phyloP scores from a whole-genome alignment of 2,888 invertebrate species.

The Eumacrocentrus americanus region DNA sequence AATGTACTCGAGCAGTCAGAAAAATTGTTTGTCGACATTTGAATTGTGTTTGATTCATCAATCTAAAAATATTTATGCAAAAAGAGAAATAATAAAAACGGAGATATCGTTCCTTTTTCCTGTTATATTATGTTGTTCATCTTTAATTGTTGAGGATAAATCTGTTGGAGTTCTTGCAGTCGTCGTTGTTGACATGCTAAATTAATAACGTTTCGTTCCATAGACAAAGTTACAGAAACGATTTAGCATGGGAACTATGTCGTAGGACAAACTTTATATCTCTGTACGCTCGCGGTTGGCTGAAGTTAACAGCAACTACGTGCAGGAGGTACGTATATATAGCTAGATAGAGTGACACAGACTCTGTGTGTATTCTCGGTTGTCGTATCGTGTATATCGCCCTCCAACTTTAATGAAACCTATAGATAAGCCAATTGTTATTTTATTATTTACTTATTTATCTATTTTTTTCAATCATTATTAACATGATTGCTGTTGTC shows the following conservation, averaged over 20 bases:
- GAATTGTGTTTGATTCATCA: too few relatives aligned
- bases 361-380: too few relatives aligned
- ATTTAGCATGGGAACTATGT: conserved; percentile 20
- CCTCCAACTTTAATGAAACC: not conserved
- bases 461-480: not conserved
- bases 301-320: conserved; percentile 21
- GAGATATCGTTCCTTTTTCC: not conserved
- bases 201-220: conserved; percentile 18
- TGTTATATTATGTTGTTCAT: not conserved
- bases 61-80: not conserved
- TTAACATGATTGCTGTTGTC: too few relatives aligned
- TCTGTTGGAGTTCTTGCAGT: not conserved
- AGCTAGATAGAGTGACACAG: too few relatives aligned
- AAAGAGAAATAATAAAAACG: not conserved
- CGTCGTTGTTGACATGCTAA: conserved; percentile 16
- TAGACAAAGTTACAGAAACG: conserved; percentile 17
- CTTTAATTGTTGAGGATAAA: conserved; percentile 1
- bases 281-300: conserved; percentile 13
- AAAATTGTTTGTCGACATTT: not conserved
- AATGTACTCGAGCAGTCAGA: not conserved
- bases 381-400: too few relatives aligned
- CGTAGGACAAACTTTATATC: conserved; percentile 19
- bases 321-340: not conserved
- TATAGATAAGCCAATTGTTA: not conserved
- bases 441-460: not conserved